Conservation (phyloP, 2,797 vertebrate genomes). For the Xenentodon cancila region DNA sequence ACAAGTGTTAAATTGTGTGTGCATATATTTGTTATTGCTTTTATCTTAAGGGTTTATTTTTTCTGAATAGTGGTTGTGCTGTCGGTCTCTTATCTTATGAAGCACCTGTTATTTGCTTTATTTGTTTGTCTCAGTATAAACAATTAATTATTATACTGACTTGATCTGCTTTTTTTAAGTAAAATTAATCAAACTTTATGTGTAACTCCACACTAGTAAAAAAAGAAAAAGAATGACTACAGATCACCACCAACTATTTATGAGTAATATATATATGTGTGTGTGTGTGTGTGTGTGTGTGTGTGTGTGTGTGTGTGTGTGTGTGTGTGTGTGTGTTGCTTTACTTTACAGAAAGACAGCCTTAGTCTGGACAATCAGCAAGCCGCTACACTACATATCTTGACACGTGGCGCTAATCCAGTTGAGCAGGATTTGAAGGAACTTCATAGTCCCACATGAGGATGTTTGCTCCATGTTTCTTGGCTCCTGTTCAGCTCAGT, state of each 20-base stretch:
- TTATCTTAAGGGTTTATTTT: constrained; percentile 20
- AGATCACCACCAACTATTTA: constrained; percentile 19
- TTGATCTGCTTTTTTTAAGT: neutral
- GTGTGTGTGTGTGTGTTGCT: constrained; percentile 29
- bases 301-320: too few species aligned
- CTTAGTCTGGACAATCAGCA: constrained; percentile 41
- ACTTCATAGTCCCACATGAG: constrained; percentile 33
- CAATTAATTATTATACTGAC: neutral
- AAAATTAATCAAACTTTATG: constrained; percentile 4
- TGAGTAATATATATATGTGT: constrained; percentile 27
- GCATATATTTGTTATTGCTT: constrained; percentile 60
- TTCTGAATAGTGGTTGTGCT: constrained; percentile 46
- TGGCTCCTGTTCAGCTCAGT: constrained; percentile 27
- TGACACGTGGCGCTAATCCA: constrained; percentile 48
- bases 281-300: too few species aligned
- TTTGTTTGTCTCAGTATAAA: constrained; percentile 21
- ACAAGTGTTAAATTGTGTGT: constrained; percentile 10
- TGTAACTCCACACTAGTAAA: constrained; percentile 16
- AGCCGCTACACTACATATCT: constrained; percentile 58
- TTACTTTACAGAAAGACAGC: constrained; percentile 44
- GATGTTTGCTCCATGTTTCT: constrained; percentile 26
- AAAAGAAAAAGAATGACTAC: constrained; percentile 15
- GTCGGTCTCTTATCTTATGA: constrained; percentile 39
- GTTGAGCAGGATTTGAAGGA: constrained; percentile 11
- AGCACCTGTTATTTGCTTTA: constrained; percentile 26